Percentiles rank a stretch among this genome's conserved stretches.
Conservation (phyloP, 1,140 invertebrate genomes). For the Papilio glaucus region DNA sequence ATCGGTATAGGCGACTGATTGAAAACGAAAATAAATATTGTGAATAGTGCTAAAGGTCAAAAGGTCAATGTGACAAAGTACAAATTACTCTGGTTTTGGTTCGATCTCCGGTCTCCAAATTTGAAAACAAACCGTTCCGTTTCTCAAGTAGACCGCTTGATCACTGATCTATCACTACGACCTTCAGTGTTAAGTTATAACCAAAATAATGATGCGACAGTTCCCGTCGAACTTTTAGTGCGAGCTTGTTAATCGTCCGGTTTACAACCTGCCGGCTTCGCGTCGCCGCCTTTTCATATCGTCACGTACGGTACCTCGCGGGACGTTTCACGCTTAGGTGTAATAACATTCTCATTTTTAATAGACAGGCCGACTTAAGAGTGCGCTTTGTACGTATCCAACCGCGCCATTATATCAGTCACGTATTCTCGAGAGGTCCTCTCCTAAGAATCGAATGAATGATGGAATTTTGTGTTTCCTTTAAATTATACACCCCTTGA, state of each 20-base stretch:
- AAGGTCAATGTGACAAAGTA: too few relatives aligned
- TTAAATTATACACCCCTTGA: slow-evolving; percentile 62
- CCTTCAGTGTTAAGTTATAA: not conserved
- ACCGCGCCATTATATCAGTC: slow-evolving; percentile 64
- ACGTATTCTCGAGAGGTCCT: slow-evolving; percentile 76
- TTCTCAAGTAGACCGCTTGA: not conserved
- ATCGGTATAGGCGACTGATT: too few relatives aligned
- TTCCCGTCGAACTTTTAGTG: slow-evolving; percentile 57
- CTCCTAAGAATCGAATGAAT: slow-evolving; percentile 58
- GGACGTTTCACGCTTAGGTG: slow-evolving; percentile 61
- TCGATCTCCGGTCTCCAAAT: too few relatives aligned
- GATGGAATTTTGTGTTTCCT: slow-evolving; percentile 66
- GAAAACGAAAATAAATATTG: too few relatives aligned
- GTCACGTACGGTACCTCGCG: slow-evolving; percentile 68
- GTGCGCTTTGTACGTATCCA: slow-evolving; percentile 47
- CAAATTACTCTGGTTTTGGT: too few relatives aligned
- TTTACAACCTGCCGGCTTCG: slow-evolving; percentile 77
- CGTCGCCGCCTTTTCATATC: slow-evolving; percentile 64
- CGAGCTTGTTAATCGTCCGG: slow-evolving; percentile 72
- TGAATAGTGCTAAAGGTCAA: too few relatives aligned
- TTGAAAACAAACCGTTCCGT: too few relatives aligned
- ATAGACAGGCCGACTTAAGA: slow-evolving; percentile 58
- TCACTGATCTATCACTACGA: not conserved
- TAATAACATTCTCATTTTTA: slow-evolving; percentile 63
- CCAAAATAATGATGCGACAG: slow-evolving; percentile 56